Evolutionary conservation across 2,797 vertebrate species (phyloP).

Genomic region (Mus spretus): DNA sequence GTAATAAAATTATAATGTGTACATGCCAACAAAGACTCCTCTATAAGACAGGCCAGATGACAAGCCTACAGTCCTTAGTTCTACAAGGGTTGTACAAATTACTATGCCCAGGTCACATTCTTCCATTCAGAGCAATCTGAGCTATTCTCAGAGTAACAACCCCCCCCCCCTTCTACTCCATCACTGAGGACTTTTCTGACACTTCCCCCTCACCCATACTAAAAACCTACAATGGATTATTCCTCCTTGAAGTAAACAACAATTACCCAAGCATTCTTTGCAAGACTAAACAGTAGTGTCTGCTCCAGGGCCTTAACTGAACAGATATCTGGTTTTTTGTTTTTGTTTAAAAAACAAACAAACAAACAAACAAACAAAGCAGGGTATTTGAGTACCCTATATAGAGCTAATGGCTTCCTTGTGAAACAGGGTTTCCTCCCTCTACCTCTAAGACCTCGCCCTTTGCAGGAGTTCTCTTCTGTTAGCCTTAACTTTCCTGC

Average conservation of each 20-base stretch:
- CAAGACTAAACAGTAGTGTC: constrained; percentile 52
- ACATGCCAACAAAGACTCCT: not conserved
- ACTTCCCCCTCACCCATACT: constrained; percentile 10
- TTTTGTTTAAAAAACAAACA: not conserved
- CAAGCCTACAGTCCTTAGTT: constrained; percentile 10
- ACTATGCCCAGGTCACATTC: constrained; percentile 46
- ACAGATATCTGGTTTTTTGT: not conserved
- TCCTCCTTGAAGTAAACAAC: constrained; percentile 36
- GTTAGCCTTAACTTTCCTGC: not conserved
- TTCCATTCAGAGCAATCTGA: constrained; percentile 43
- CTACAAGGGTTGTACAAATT: not conserved
- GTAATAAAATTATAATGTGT: not conserved
- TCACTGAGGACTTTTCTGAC: constrained; percentile 26
- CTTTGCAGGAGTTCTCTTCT: not conserved
- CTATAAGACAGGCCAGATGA: not conserved
- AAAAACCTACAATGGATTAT: constrained; percentile 44
- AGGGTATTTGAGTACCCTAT: constrained; percentile 6
- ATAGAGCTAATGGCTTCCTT: constrained; percentile 5
- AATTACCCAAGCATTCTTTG: constrained; percentile 40
- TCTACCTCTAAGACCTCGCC: not conserved
- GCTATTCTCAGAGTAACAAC: constrained; percentile 23
- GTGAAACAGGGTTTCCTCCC: not conserved
- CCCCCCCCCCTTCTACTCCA: constrained; percentile 12
- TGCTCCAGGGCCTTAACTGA: constrained; percentile 45
- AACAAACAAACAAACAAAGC: not conserved